Evolutionary conservation across 2,888 invertebrate genomes (phyloP).

Genomic region (Dicycla oo): DNA sequence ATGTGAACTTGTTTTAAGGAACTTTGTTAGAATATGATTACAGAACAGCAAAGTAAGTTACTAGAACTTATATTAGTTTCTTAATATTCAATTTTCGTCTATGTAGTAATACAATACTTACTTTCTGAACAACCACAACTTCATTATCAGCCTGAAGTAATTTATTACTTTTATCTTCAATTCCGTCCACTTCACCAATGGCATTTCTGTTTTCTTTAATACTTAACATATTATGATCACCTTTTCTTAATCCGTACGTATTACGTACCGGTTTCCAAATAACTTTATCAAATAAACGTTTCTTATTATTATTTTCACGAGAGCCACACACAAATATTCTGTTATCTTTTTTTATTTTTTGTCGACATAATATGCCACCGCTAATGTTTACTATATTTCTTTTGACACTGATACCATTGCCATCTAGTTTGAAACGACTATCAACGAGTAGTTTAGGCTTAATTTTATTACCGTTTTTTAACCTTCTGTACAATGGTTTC

Average conservation of each 20-base stretch:
- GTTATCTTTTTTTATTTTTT: slow-evolving; percentile 64
- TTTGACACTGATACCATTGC: slow-evolving; percentile 76
- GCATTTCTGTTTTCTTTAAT: slow-evolving; percentile 34
- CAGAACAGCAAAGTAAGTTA: slow-evolving; percentile 6
- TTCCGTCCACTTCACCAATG: slow-evolving; percentile 38
- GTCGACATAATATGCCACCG: slow-evolving; percentile 43
- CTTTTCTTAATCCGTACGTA: slow-evolving; percentile 36
- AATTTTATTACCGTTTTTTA: slow-evolving; percentile 68
- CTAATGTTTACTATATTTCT: slow-evolving; percentile 66
- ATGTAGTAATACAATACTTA: slow-evolving; percentile 62
- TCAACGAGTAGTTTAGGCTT: slow-evolving; percentile 70
- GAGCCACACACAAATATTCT: slow-evolving; percentile 68
- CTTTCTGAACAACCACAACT: slow-evolving; percentile 63
- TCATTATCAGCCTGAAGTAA: slow-evolving; percentile 63
- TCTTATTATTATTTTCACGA: slow-evolving; percentile 63
- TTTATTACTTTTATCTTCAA: slow-evolving; percentile 61
- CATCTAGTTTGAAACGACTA: slow-evolving; percentile 78
- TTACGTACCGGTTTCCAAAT: slow-evolving; percentile 18
- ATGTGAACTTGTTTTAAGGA: slow-evolving; percentile 11
- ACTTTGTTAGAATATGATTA: slow-evolving; percentile 28
- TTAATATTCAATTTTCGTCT: slow-evolving; percentile 4
- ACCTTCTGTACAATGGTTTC: slow-evolving; percentile 82
- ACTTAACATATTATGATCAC: slow-evolving; percentile 54
- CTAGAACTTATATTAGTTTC: slow-evolving; percentile 14
- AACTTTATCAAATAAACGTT: slow-evolving; percentile 27